These are phyloP conservation scores for Arctocebus calabarensis DNA, from an alignment of 2,797 vertebrate genomes.

Conservation along the genomic window DNA sequence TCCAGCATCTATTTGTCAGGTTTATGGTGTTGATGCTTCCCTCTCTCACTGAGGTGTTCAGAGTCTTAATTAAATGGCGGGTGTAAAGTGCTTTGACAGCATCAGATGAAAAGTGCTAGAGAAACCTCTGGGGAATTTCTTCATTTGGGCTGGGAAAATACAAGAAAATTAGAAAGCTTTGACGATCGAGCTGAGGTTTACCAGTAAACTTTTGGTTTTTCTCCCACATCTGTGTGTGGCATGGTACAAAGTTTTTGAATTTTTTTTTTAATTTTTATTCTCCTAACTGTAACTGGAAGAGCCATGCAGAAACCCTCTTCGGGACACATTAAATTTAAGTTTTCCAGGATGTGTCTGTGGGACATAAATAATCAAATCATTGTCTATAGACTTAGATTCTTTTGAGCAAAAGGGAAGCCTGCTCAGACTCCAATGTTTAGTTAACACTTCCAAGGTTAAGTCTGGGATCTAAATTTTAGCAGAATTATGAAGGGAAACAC, in stretches of 20 bases:
- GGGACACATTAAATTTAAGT: conserved; percentile 51
- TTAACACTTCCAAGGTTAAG: conserved; percentile 50
- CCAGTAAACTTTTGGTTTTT: conserved; percentile 61
- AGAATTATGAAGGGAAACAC: conserved; percentile 46
- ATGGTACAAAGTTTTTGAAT: neutral
- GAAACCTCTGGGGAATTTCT: conserved; percentile 65
- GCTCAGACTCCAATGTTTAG: conserved; percentile 36
- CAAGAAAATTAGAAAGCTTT: conserved; percentile 76
- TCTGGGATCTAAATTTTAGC: conserved; percentile 56
- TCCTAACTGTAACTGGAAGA: conserved; percentile 52
- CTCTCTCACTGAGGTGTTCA: conserved; percentile 69
- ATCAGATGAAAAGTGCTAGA: conserved; percentile 70
- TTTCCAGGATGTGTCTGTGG: conserved; percentile 9
- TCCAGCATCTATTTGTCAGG: conserved; percentile 71
- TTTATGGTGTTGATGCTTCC: conserved; percentile 63
- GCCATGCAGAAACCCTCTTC: neutral
- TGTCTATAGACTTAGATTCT: neutral
- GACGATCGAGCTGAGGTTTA: conserved; percentile 62
- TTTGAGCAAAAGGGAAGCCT: conserved; percentile 38
- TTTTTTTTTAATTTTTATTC: conserved; percentile 49
- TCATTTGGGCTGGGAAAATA: conserved; percentile 70
- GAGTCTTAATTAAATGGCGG: conserved; percentile 79
- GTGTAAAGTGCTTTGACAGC: conserved; percentile 79
- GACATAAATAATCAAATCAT: conserved; percentile 46
- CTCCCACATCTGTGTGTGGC: neutral